Evolutionary conservation across 2,113 vertebrate species (phyloP), one percentile per base, ranked within the genome.

Genomic region (Catharus bicknelli): DNA sequence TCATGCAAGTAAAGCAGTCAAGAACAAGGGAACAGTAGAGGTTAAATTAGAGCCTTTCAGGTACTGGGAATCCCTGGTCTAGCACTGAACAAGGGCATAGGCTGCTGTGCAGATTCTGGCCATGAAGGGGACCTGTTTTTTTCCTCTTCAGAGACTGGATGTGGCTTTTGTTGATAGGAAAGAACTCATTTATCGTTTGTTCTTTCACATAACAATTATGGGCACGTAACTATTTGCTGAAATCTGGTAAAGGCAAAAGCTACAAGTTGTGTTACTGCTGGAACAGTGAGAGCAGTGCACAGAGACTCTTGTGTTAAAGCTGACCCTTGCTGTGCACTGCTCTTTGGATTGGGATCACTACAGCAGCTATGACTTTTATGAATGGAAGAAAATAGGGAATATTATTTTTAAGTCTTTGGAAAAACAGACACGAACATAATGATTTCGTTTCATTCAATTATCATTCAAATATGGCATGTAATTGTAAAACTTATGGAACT

Each of bases 381-480:
- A 90, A 76, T 88, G 59, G 47, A 74, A 83, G 29, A 83, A 80
- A 91, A 88, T 2, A 84, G 25, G 51, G 58, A 34, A 10, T 63
- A 66, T 40, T 91, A 70, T 90, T 94, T 91, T 90, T 53, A 95
- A 95, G 83, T 88, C 80, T 66, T 16, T 75, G 95, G 66, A 38
- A 95, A 90, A 93, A 76, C 27, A 88, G 69, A 90, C 88, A 23
- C 83, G 90, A 91, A 90, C 55, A 83, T 94, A 95, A 97, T 95
- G 81, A 92, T 96, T 97, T 94, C 3, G 59, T 96, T 97, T 97
- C 83, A 94, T 97, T 97, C 92, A 97, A 97, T 98, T 98, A 97
- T 98, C 94, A 96, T 97, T 98, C 94, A 98, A 97, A 98, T 98
- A 97, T 90, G 92, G 96, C 97, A 97, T 97, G 92, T 97, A 98